Base-by-base conservation (phyloP, 2,888 invertebrate species). In the Nephrotoma guestfalica region DNA sequence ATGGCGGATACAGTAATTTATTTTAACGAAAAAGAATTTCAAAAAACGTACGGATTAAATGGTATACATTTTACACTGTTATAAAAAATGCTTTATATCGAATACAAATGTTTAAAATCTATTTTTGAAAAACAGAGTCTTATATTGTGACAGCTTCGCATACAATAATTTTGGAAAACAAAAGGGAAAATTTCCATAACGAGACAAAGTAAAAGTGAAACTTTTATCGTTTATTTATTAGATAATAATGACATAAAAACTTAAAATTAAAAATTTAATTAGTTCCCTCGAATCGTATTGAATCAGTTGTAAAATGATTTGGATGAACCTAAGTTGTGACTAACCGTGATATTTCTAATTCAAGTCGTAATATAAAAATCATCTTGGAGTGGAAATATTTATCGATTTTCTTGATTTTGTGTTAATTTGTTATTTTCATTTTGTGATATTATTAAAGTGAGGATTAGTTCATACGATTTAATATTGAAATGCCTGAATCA, bases 401-500 rank as follows among this genome's bases (percentile, higher is more conserved):
- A 71, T 71, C 30, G 71, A 71, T 71, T 71, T 71, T 13, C 11
- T 71, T 71, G 6, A 71, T 9, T 2, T 71, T 9, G 71, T 71
- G 71, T 30, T 30, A 71, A 30, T 71, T 71, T 30, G 30, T 30
- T 30, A 30, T 30, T 30, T 71, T 30, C 30, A 11, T 71, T 4
- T 57, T 71, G 71, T 71, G 71, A 30, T 71, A 71, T 71, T 71
- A 71, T 30, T 71, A 30, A 71, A 71, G 18, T 30, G 18, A 9
- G 30, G 30, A 9, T 30, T 30, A 0, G 30, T 30, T 30, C 3
- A 71, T 15, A 57, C 47, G 13, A 13, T 47, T 1, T 47, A 13
- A 1, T 47, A 13, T 18, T n/a, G 41, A n/a, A 84, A 84, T 84
- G 84, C 84, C 84, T 89, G 91, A 91, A 89, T 89, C 90, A 88